Conservation (phyloP, 1,140 invertebrate genomes). For the Ridgeia piscesae region DNA sequence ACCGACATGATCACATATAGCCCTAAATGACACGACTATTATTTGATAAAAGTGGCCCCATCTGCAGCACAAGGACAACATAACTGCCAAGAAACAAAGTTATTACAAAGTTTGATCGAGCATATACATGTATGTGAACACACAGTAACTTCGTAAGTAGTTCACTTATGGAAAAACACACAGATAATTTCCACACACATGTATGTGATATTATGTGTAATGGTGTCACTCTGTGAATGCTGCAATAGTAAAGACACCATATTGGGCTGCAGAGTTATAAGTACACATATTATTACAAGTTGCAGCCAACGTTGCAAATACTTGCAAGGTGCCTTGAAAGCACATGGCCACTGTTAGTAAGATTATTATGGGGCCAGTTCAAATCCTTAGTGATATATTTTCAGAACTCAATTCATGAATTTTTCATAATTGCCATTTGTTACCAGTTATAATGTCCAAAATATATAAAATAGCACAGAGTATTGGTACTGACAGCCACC, state of each 20-base stretch:
- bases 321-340: neutral
- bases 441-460: no score
- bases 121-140: neutral
- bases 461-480: no score
- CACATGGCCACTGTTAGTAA: no score
- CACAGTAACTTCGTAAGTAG: neutral
- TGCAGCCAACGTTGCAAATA: neutral
- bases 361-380: no score
- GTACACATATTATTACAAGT: neutral
- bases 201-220: neutral
- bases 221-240: neutral
- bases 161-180: neutral
- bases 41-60: neutral
- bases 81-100: neutral
- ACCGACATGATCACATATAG: neutral
- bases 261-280: neutral
- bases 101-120: neutral
- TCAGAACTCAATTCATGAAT: neutral
- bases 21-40: no score
- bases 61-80: neutral
- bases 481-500: neutral
- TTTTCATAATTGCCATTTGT: neutral
- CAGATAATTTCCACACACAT: neutral
- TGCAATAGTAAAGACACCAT: neutral
- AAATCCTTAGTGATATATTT: neutral